phyloP scores from a whole-genome alignment of 2,797 vertebrate species.

The Alcedo atthis region DNA sequence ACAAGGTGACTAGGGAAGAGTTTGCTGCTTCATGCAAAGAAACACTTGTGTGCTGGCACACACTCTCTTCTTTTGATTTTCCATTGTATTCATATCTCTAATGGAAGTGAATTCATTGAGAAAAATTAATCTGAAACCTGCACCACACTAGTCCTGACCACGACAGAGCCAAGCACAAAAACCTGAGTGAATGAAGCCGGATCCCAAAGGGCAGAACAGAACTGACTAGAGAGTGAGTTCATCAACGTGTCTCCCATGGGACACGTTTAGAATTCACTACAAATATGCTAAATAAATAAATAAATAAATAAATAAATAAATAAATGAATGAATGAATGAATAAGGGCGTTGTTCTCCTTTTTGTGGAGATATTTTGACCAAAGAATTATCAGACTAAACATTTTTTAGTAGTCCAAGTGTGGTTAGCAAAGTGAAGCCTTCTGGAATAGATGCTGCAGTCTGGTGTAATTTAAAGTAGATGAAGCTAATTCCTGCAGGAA shows the following conservation, averaged over 20 bases:
- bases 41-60: neutral
- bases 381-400: neutral
- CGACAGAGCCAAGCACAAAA: neutral
- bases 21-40: neutral
- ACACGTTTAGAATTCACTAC: neutral
- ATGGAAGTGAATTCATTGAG: neutral
- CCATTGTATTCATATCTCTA: neutral
- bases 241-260: neutral
- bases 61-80: neutral
- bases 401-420: neutral
- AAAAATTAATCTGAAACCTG: neutral
- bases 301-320: neutral
- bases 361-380: neutral
- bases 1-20: neutral
- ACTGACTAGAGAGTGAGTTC: neutral
- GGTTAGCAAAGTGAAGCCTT: neutral
- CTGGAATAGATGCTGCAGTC: neutral
- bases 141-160: too few relatives aligned
- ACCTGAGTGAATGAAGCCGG: neutral
- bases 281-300: neutral
- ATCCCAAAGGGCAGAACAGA: neutral
- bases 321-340: too few relatives aligned
- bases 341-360: neutral
- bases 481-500: neutral
- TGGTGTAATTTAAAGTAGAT: neutral